Percentiles rank a stretch among this genome's conserved stretches.
These are phyloP conservation scores for Ibycter americanus DNA, from an alignment of 2,797 vertebrate species.

Conservation along the genomic window DNA sequence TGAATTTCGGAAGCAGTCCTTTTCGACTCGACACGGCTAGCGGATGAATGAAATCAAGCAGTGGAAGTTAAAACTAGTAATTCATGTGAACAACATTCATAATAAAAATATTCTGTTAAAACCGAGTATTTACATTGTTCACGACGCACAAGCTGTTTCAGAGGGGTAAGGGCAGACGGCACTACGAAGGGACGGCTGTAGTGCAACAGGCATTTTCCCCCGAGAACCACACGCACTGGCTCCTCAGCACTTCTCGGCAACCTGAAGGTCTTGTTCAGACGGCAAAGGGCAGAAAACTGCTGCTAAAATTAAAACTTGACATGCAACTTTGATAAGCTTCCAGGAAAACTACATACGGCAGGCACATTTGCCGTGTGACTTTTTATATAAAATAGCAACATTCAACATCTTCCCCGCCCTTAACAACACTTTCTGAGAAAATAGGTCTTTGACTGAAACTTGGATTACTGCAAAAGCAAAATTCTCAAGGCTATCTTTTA, in stretches of 20 bases:
- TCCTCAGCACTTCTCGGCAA: background rate
- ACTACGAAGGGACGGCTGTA: fast-evolving
- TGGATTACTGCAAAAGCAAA: background rate
- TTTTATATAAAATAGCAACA: background rate
- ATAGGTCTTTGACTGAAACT: background rate
- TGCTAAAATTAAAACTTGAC: background rate
- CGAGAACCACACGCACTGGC: fast-evolving
- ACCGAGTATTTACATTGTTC: background rate
- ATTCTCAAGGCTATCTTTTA: background rate
- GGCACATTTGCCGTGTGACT: background rate
- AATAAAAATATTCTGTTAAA: background rate
- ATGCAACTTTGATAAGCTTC: background rate
- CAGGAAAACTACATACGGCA: background rate
- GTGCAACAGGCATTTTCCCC: background rate
- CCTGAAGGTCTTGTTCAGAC: background rate
- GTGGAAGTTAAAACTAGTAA: background rate
- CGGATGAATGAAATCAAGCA: background rate
- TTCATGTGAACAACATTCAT: background rate
- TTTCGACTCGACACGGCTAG: background rate
- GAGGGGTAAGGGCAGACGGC: background rate
- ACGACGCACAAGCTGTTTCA: background rate
- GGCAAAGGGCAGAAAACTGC: background rate
- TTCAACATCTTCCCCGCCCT: background rate
- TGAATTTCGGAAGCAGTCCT: background rate
- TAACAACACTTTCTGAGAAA: background rate